Conservation (phyloP, 2,888 invertebrate genomes). For the Iphiclides podalirius region DNA sequence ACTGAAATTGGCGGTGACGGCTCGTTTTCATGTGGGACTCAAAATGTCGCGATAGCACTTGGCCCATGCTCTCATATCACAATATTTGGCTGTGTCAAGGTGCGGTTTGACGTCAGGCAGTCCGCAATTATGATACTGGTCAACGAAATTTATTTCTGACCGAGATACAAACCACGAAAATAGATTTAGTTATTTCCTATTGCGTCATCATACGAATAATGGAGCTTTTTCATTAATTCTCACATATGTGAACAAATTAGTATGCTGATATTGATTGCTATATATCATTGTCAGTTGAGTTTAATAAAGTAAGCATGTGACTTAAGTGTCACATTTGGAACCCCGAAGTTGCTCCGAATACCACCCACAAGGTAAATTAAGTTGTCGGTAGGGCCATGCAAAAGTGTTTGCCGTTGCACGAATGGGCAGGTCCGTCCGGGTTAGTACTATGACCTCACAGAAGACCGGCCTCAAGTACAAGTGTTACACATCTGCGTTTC, state of each 20-base stretch:
- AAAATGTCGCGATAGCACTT: constrained; percentile 20
- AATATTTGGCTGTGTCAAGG: constrained; percentile 23
- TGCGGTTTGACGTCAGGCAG: constrained; percentile 19
- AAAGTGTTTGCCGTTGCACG: no score
- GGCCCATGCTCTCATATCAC: constrained; percentile 20
- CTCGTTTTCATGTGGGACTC: constrained; percentile 19
- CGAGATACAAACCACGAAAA: background rate
- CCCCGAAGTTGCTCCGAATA: no score
- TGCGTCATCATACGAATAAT: background rate
- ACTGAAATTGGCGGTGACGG: no score
- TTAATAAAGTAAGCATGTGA: no score
- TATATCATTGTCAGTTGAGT: background rate
- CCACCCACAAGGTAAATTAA: no score
- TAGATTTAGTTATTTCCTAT: background rate
- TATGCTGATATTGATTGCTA: background rate
- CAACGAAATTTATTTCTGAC: constrained; percentile 16
- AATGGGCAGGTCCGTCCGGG: no score
- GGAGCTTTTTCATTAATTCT: background rate
- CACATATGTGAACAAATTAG: background rate
- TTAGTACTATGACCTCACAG: no score
- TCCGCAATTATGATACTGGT: constrained; percentile 19
- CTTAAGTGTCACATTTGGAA: no score
- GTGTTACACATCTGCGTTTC: no score
- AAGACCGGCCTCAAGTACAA: no score
- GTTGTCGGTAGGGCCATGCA: no score